Evolutionary conservation across 2,113 vertebrate species (phyloP), one percentile per base, ranked within the genome.

Genomic region (Brachypodius melanocephalos): DNA sequence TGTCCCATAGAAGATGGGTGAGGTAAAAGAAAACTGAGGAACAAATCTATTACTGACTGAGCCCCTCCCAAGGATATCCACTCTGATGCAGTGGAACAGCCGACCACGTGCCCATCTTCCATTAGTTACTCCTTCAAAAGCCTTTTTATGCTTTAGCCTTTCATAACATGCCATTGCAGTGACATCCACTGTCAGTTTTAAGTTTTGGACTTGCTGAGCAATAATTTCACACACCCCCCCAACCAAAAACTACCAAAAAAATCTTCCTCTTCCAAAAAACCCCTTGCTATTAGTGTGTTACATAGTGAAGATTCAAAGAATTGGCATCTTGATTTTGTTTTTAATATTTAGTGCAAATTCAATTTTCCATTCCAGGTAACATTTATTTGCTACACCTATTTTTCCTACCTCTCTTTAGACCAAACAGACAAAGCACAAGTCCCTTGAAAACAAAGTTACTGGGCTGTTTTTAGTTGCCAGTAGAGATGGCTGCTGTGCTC

Each of bases 381-480:
- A 19, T 46, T 71, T 75, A 34, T 57, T 78, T 92, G 29, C 26
- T 32, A 55, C 28, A 78, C 3, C 31, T 76, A 34, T 55, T 71
- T 81, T 85, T 57, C 17, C 58, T 40, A 45, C 15, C 12, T 79
- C 40, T 65, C 49, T 90, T 61, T 14, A 87, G 26, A 25, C 58
- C 34, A 75, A 94, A 89, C 0, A 31, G n/a, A 75, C 13, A 85
- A 57, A 79, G 34, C 26, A 63, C 20, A 61, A 68, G 9, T 36
- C 40, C 28, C 45, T 86, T 67, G 66, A 68, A 90, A 91, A 89
- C 61, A n/a, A 85, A 92, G 34, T 55, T 66, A 83, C 42, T 58
- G 54, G 25, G 20, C 31, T 92, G 58, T 84, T 96, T 90, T 84
- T 61, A 17, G 91, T 68, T 89, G 62, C 77, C 80, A 89, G 11